These are phyloP conservation scores for Thalassophryne amazonica DNA, from an alignment of 2,797 vertebrate species.

Conservation along the genomic window DNA sequence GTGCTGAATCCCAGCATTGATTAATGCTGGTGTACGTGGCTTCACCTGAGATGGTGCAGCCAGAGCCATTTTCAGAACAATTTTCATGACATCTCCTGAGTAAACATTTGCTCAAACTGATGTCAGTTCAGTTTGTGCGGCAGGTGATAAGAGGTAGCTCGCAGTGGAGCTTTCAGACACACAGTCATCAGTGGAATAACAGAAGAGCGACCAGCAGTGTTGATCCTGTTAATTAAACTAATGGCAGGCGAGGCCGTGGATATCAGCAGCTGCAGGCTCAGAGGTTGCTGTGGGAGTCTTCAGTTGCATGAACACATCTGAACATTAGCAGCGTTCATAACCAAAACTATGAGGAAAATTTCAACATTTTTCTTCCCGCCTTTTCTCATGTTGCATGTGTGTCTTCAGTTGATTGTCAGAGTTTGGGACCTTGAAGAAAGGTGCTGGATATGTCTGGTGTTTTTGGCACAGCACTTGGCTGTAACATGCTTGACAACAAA, in stretches of 20 bases:
- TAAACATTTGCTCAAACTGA: conserved; percentile 71
- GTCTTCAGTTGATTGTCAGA: too few relatives aligned
- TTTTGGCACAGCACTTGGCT: too few relatives aligned
- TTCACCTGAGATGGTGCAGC: conserved; percentile 67
- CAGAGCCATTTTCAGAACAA: conserved; percentile 67
- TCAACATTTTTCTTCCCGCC: conserved; percentile 35
- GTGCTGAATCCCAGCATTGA: conserved; percentile 68
- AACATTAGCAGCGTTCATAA: conserved; percentile 45
- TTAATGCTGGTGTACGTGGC: conserved; percentile 64
- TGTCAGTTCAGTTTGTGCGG: conserved; percentile 70
- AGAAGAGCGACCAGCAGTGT: conserved; percentile 58
- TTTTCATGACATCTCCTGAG: conserved; percentile 69
- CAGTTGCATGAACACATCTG: conserved; percentile 54
- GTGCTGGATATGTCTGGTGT: too few relatives aligned
- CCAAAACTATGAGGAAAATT: conserved; percentile 42
- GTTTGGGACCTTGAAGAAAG: too few relatives aligned
- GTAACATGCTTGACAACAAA: too few relatives aligned
- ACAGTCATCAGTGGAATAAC: conserved; percentile 62
- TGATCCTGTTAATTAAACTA: conserved; percentile 65
- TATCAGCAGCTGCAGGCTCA: conserved; percentile 40
- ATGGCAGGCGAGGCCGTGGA: conserved; percentile 44
- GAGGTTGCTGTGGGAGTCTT: conserved; percentile 54
- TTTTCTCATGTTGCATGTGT: conserved; percentile 48
- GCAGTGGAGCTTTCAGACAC: conserved; percentile 48
- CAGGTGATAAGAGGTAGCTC: conserved; percentile 65